Evolutionary conservation across 2,797 vertebrate species (phyloP).

Genomic region (Micromesistius poutassou): DNA sequence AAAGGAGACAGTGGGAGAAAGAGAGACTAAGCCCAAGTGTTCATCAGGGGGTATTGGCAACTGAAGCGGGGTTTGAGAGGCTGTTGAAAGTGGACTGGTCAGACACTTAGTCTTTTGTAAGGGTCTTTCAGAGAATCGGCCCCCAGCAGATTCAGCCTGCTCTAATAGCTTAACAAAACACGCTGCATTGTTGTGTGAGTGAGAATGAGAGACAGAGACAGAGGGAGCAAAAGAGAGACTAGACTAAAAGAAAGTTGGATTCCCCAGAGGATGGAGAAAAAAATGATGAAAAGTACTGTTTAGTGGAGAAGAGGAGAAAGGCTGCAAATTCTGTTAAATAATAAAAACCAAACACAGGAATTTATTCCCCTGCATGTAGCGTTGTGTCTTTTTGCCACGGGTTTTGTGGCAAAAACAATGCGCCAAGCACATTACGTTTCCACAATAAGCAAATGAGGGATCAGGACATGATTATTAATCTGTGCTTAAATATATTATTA

Average conservation of each 20-base stretch:
- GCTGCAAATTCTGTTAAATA: background rate
- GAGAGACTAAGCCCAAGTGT: conserved; percentile 19
- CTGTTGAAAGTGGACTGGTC: conserved; percentile 14
- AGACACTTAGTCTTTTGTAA: conserved; percentile 43
- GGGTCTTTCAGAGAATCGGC: conserved; percentile 25
- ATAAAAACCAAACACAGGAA: background rate
- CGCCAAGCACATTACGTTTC: background rate
- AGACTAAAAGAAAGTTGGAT: conserved; percentile 2
- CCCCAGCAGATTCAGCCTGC: conserved; percentile 22
- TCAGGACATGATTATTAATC: background rate
- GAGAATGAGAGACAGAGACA: conserved; percentile 10
- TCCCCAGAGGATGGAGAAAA: background rate
- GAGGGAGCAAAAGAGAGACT: background rate
- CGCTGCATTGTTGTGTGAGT: background rate
- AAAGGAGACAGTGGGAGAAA: conserved; percentile 6
- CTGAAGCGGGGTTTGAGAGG: conserved; percentile 18
- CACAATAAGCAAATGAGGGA: background rate
- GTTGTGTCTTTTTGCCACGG: no score
- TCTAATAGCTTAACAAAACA: conserved; percentile 24
- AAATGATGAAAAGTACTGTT: background rate
- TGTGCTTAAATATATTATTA: background rate
- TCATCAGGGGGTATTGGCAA: conserved; percentile 30
- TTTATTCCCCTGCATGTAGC: background rate
- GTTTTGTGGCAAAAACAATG: background rate
- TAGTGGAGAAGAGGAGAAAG: background rate